Percentiles rank a stretch among this genome's conserved stretches.
These are phyloP conservation scores for Stratiolaelaps scimitus DNA, from an alignment of 1,140 invertebrate species.

Conservation along the genomic window DNA sequence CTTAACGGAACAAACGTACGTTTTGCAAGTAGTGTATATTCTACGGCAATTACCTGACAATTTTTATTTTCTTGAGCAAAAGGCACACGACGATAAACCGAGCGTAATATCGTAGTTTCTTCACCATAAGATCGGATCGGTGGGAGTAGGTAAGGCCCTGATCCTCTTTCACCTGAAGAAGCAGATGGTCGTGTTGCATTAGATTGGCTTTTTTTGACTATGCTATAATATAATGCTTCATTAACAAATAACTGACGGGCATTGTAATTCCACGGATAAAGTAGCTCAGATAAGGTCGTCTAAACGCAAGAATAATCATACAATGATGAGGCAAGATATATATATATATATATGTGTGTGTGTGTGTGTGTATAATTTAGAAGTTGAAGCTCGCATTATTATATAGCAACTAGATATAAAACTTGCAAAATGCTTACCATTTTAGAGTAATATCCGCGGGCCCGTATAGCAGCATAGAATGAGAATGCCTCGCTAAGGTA, in stretches of 20 bases:
- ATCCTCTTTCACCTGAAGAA: neutral
- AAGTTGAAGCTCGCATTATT: no score
- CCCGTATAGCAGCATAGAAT: conserved; percentile 88
- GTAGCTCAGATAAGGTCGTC: no score
- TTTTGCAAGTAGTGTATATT: conserved; percentile 37
- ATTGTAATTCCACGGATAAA: no score
- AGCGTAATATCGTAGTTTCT: conserved; percentile 90
- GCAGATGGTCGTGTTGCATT: no score
- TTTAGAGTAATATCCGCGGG: conserved; percentile 82
- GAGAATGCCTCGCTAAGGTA: conserved; percentile 90
- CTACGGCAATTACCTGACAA: conserved; percentile 76
- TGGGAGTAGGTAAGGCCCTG: conserved; percentile 23
- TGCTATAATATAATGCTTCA: no score
- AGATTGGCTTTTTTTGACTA: no score
- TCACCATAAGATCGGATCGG: conserved; percentile 85
- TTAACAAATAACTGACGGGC: no score
- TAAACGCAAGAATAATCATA: no score
- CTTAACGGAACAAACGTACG: neutral
- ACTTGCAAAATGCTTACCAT: neutral
- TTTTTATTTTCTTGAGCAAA: conserved; percentile 81
- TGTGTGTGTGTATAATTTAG: no score
- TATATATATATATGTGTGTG: no score
- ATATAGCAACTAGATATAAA: no score
- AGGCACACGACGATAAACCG: conserved; percentile 92
- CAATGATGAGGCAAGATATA: no score